Evolutionary conservation across 2,113 vertebrate genomes (phyloP), one percentile per base, ranked within the genome.

Genomic region (Gymnarchus niloticus): DNA sequence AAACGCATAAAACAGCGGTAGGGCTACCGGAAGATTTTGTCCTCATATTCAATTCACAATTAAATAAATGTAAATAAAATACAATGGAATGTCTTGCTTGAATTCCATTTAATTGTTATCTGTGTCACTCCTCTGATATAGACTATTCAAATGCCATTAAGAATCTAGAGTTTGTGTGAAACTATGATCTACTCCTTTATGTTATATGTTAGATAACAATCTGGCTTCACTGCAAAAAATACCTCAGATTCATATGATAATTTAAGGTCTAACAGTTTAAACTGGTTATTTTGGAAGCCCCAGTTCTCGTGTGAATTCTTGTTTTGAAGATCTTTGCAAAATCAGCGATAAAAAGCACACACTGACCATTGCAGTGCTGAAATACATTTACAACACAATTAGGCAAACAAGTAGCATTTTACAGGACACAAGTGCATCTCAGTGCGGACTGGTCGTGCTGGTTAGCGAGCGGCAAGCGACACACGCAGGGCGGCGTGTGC

Each of bases 401-500:
- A 19, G 65, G 12, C 17, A 37, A 73, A 41, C 19, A 73, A 81
- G 10, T 25, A 46, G 0, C 48, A 10, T 81, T 80, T 81, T 51
- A 9, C 48, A 23, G n/a, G 48, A 49, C 41, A 25, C 48, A 48
- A 6, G 76, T 65, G 23, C 28, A 6, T 21, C 9, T 6, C 9
- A 12, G 59, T 48, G n/a, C 0, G 33, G 37, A 0, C 37, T 33
- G 48, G 52, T 46, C 52, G 28, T 4, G n/a, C 5, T 12, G 65
- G 37, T 49, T 80, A 73, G 33, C 65, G 51, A 46, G 41, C 52
- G 56, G 52, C 25, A 65, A 65, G 85, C 56, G 6, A n/a, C 84
- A 41, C 23, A 48, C 59, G 17, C 25, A 5, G 44, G 33, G 37
- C 56, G 21, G 56, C 59, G 90, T 87, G 90, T 84, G 65, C 57